phyloP scores from a whole-genome alignment of 2,888 invertebrate species.

The Oxyscelio sp. region DNA sequence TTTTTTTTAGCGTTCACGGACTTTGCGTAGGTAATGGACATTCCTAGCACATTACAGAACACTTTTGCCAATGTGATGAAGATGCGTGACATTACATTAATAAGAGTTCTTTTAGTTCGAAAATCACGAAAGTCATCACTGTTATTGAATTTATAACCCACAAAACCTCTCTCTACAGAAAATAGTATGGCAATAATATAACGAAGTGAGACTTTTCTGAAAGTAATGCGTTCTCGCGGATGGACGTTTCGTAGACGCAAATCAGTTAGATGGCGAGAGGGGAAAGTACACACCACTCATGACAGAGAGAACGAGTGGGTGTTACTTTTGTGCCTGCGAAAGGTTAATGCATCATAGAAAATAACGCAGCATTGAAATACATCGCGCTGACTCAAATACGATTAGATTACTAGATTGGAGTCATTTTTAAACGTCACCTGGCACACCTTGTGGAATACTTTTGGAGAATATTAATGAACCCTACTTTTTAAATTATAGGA shows the following conservation, averaged over 20 bases:
- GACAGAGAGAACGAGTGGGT: constrained; percentile 52
- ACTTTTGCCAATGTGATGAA: constrained; percentile 19
- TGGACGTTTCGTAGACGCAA: constrained; percentile 6
- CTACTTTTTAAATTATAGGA: neutral
- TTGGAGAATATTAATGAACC: constrained; percentile 23
- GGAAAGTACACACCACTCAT: constrained; percentile 56
- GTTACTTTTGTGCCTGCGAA: constrained; percentile 51
- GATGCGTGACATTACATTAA: constrained; percentile 30
- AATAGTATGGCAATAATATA: no score
- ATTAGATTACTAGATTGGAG: constrained; percentile 52
- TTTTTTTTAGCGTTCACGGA: constrained; percentile 54
- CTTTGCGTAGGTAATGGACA: constrained; percentile 69
- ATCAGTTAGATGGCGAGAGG: constrained; percentile 40
- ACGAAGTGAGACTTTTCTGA: neutral
- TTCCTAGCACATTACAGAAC: constrained; percentile 65
- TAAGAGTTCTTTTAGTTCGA: constrained; percentile 5
- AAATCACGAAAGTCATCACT: neutral
- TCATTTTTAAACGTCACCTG: constrained; percentile 43
- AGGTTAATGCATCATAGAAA: constrained; percentile 64
- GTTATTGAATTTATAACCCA: constrained; percentile 17
- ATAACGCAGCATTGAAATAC: constrained; percentile 55
- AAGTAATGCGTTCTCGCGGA: neutral
- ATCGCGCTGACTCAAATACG: constrained; percentile 33
- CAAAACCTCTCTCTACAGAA: no score
- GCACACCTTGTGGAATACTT: constrained; percentile 47